Percentiles rank a stretch among this genome's conserved stretches.
phyloP scores from a whole-genome alignment of 2,888 invertebrate species.

The Heliconius erato region DNA sequence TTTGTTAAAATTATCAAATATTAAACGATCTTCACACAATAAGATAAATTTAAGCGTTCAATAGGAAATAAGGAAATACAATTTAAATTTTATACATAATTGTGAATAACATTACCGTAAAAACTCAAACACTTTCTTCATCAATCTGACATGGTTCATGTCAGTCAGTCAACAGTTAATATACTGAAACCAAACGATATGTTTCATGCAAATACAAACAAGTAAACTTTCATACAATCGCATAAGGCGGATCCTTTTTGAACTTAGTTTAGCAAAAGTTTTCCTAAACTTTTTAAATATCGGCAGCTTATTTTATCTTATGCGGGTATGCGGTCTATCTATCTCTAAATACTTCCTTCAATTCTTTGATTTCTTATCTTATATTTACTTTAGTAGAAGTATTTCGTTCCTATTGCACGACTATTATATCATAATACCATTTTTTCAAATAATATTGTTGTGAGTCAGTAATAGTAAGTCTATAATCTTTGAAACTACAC shows the following conservation, averaged over 20 bases:
- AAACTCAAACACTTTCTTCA: not conserved
- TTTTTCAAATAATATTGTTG: too few relatives aligned
- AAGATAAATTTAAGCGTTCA: not conserved
- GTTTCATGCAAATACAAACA: constrained; percentile 26
- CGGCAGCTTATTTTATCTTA: constrained; percentile 19
- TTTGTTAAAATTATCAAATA: not conserved
- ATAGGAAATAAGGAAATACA: not conserved
- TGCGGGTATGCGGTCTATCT: constrained; percentile 34
- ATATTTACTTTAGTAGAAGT: not conserved
- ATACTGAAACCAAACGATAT: constrained; percentile 9
- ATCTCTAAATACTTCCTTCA: not conserved
- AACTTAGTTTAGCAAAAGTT: constrained; percentile 35
- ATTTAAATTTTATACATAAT: not conserved
- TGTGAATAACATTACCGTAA: not conserved
- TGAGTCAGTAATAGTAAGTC: too few relatives aligned
- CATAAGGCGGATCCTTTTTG: constrained; percentile 12
- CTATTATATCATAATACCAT: not conserved
- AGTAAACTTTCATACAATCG: constrained; percentile 26
- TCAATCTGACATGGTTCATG: not conserved
- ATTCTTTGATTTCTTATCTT: not conserved
- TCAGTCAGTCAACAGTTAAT: not conserved
- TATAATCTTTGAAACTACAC: too few relatives aligned
- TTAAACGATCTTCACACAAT: not conserved
- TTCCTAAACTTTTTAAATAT: constrained; percentile 17
- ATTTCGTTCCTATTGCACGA: not conserved